phyloP scores from a whole-genome alignment of 2,888 invertebrate genomes.

The Trimorus sp. region DNA sequence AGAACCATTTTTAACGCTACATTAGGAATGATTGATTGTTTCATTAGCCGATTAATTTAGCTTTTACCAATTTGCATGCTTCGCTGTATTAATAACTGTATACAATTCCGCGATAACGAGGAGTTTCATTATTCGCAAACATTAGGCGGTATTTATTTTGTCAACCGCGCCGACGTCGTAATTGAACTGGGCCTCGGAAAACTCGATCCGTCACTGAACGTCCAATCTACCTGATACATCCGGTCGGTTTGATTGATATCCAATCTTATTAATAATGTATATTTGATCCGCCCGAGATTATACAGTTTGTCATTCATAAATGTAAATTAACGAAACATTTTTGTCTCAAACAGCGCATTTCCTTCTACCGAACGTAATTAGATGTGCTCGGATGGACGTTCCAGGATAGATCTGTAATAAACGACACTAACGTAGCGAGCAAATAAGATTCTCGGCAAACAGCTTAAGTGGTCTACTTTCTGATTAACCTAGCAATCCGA shows the following conservation, averaged over 20 bases:
- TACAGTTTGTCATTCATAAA: constrained; percentile 35
- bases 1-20: no score
- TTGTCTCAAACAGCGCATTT: not conserved
- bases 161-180: not conserved
- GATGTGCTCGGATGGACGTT: not conserved
- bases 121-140: no score
- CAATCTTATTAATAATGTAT: constrained; percentile 47
- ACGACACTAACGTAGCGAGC: constrained; percentile 10
- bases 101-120: no score
- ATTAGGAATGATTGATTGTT: no score
- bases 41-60: no score
- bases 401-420: constrained; percentile 34
- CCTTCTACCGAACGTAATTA: constrained; percentile 5
- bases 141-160: not conserved
- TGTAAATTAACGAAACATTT: constrained; percentile 26
- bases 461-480: constrained; percentile 44
- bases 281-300: constrained; percentile 26
- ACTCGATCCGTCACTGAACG: constrained; percentile 4
- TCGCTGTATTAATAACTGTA: no score
- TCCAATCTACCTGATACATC: constrained; percentile 23
- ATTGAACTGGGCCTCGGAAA: not conserved
- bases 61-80: no score
- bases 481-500: constrained; percentile 41
- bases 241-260: constrained; percentile 36
- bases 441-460: constrained; percentile 15